These are phyloP conservation scores for Aleiodes testaceus DNA, from an alignment of 2,888 invertebrate species.

Conservation along the genomic window DNA sequence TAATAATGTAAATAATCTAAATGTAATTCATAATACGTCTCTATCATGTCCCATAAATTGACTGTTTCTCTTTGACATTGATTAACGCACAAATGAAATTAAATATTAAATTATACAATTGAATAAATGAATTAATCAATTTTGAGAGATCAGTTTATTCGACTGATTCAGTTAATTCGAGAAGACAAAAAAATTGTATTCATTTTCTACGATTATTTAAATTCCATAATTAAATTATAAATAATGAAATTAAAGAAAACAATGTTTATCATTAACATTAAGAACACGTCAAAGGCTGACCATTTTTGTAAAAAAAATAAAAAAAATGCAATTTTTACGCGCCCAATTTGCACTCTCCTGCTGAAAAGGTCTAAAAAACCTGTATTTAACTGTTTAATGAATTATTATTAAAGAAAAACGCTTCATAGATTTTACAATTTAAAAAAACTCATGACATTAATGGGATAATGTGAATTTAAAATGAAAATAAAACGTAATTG, in stretches of 20 bases:
- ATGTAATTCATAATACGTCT: constrained; percentile 25
- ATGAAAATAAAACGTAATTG: not conserved
- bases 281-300: constrained; percentile 56
- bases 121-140: not conserved
- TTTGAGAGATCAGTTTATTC: not conserved
- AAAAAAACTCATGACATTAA: constrained; percentile 15
- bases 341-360: constrained; percentile 44
- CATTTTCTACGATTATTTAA: constrained; percentile 38
- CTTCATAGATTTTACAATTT: constrained; percentile 41
- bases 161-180: constrained; percentile 1
- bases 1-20: constrained; percentile 32
- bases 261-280: constrained; percentile 42
- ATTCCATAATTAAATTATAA: constrained; percentile 38
- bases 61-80: constrained; percentile 12
- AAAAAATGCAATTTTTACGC: constrained; percentile 50
- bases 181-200: not conserved
- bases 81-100: not conserved
- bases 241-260: constrained; percentile 8
- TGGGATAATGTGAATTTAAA: not conserved
- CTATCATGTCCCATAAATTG: not conserved
- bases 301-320: constrained; percentile 47
- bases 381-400: constrained; percentile 42
- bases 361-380: constrained; percentile 48
- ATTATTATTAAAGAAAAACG: constrained; percentile 36
- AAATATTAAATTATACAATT: not conserved